Percentiles rank a stretch among this genome's conserved stretches.
Conservation (phyloP, 92 coral and sea anemone species). For the Porites divaricata region DNA sequence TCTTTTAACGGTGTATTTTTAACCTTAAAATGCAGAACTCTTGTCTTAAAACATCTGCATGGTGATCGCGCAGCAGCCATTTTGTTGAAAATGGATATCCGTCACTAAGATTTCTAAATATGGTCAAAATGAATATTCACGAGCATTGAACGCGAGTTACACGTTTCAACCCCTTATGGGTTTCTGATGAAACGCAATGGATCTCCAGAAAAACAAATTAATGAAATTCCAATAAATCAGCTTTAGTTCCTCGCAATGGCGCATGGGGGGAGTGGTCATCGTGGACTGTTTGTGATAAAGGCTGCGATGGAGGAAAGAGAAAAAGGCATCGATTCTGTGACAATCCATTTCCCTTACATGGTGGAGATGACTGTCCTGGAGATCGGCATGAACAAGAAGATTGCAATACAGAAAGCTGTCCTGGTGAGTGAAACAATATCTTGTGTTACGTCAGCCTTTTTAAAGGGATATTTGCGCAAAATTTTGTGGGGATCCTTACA, state of each 20-base stretch:
- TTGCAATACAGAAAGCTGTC: conserved; percentile 67
- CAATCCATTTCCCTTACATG: conserved; percentile 64
- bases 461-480: no score
- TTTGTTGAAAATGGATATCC: no score
- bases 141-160: no score
- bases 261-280: conserved; percentile 65
- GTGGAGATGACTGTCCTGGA: conserved; percentile 58
- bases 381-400: conserved; percentile 29
- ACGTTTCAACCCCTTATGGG: no score
- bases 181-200: neutral
- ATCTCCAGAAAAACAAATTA: neutral
- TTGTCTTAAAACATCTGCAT: no score
- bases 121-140: no score
- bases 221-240: conserved; percentile 10
- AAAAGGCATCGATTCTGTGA: conserved; percentile 67
- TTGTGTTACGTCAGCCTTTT: no score
- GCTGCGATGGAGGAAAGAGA: conserved; percentile 61
- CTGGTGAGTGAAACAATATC: conserved; percentile 28
- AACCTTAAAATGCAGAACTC: no score
- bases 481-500: no score
- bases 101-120: no score
- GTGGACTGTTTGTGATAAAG: conserved; percentile 68
- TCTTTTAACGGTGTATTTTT: no score
- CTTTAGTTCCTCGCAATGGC: conserved; percentile 51
- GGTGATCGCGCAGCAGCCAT: no score